phyloP scores from a whole-genome alignment of 1,140 invertebrate species.

The Nixonia krombeini region DNA sequence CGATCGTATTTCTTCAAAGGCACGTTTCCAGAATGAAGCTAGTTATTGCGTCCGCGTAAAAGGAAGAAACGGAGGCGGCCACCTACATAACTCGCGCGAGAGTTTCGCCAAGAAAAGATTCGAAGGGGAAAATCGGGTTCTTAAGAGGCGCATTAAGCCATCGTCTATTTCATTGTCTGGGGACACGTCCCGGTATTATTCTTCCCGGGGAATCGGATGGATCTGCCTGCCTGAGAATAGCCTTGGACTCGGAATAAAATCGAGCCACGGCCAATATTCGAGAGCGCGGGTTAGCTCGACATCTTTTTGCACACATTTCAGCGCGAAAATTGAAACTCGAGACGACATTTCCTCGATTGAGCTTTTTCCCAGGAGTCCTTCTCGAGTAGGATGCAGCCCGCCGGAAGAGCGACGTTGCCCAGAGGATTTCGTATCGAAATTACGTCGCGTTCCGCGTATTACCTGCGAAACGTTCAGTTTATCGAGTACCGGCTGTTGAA shows the following conservation, averaged over 20 bases:
- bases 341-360: conserved; percentile 8
- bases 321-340: conserved; percentile 30
- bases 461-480: conserved; percentile 39
- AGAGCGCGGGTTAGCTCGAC: conserved; percentile 12
- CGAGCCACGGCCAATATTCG: neutral
- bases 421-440: conserved; percentile 34
- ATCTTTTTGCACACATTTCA: conserved; percentile 21
- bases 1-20: neutral
- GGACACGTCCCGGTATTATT: conserved; percentile 2
- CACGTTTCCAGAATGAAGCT: conserved; percentile 1
- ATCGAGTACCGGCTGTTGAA: conserved; percentile 47
- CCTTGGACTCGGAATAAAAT: conserved; percentile 7
- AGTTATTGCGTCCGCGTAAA: conserved; percentile 14
- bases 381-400: conserved; percentile 14
- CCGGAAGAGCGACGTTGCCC: conserved; percentile 29
- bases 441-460: conserved; percentile 44
- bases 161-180: conserved; percentile 11
- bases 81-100: neutral
- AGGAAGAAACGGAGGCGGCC: neutral
- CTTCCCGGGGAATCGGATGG: neutral
- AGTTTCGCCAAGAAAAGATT: conserved; percentile 6
- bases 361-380: conserved; percentile 7
- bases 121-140: conserved; percentile 12
- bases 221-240: conserved; percentile 10
- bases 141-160: conserved; percentile 6